Evolutionary conservation across 92 coral and sea anemone genomes (phyloP).

Genomic region (Zoanthus gigantus): DNA sequence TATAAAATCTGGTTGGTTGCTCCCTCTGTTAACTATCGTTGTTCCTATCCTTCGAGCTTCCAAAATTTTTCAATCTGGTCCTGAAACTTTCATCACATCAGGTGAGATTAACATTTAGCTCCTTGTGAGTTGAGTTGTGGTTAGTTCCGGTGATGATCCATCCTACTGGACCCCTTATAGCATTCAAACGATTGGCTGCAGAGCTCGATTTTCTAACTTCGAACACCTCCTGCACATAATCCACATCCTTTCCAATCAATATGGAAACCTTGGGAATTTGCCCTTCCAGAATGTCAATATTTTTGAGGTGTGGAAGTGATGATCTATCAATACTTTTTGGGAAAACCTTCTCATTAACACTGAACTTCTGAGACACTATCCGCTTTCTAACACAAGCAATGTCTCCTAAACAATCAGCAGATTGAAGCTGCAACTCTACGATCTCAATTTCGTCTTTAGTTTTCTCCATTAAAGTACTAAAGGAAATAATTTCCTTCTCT

Average conservation of each 20-base stretch:
- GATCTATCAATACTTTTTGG: conserved; percentile 45
- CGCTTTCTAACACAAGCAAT: conserved; percentile 56
- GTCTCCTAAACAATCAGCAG: conserved; percentile 58
- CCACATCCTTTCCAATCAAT: conserved; percentile 66
- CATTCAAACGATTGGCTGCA: conserved; percentile 48
- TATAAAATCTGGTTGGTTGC: neutral
- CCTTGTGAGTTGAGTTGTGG: conserved; percentile 6
- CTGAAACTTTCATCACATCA: conserved; percentile 41
- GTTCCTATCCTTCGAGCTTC: conserved; percentile 1
- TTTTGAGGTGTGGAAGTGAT: conserved; percentile 44
- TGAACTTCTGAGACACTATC: conserved; percentile 38
- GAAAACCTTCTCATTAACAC: conserved; percentile 49
- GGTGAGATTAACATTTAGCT: conserved; percentile 45
- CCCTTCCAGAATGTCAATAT: conserved; percentile 4
- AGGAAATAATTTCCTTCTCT: conserved; percentile 29
- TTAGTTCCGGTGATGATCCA: conserved; percentile 58
- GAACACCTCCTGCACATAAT: conserved; percentile 59
- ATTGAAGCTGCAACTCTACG: conserved; percentile 47
- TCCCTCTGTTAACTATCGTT: neutral
- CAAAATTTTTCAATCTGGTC: conserved; percentile 44
- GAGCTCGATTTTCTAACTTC: conserved; percentile 51
- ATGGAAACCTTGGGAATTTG: conserved; percentile 54
- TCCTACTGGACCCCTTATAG: conserved; percentile 52
- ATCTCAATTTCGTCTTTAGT: conserved; percentile 46
- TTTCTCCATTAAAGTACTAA: conserved; percentile 45